These are phyloP conservation scores for Hylaeus anthracinus DNA, from an alignment of 1,140 invertebrate genomes.

Conservation along the genomic window DNA sequence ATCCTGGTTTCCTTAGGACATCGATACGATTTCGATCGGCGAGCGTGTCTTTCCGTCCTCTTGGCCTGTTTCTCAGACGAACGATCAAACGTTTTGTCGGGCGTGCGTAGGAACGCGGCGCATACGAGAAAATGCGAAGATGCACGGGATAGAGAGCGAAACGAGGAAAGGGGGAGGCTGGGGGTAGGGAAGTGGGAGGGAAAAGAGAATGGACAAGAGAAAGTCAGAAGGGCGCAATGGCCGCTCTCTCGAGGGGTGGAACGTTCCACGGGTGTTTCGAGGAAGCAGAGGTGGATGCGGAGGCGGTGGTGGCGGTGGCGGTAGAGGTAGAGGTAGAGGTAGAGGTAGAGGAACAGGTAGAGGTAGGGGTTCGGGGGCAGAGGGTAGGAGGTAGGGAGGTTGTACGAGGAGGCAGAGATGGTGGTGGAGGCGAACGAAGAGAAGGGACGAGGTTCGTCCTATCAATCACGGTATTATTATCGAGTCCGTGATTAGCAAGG, in stretches of 20 bases:
- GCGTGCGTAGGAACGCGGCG: slow-evolving; percentile 26
- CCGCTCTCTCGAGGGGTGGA: slow-evolving; percentile 61
- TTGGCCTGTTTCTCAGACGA: no score
- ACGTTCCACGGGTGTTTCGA: slow-evolving; percentile 58
- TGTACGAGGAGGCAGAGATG: slow-evolving; percentile 57
- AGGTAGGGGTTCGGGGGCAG: slow-evolving; percentile 60
- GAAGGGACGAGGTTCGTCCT: slow-evolving; percentile 75
- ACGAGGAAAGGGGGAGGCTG: not conserved
- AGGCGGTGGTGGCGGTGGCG: slow-evolving; percentile 3
- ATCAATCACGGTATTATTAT: slow-evolving; percentile 82
- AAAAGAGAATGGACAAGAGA: slow-evolving; percentile 56
- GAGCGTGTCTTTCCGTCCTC: no score
- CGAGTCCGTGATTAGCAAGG: slow-evolving; percentile 81
- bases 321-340: slow-evolving; percentile 16
- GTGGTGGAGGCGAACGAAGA: slow-evolving; percentile 55
- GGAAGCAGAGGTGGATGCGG: slow-evolving; percentile 38
- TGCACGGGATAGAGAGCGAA: slow-evolving; percentile 4
- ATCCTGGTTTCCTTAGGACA: no score
- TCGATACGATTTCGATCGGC: no score
- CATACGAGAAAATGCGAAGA: slow-evolving; percentile 24
- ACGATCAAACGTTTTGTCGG: not conserved
- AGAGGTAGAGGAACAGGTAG: slow-evolving; percentile 37
- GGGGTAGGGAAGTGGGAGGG: not conserved
- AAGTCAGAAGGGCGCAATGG: slow-evolving; percentile 62
- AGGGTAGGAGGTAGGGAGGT: slow-evolving; percentile 42